Percentiles rank a stretch among this genome's conserved stretches.
These are phyloP conservation scores for Clepsis dumicolana DNA, from an alignment of 2,888 invertebrate species.

Conservation along the genomic window DNA sequence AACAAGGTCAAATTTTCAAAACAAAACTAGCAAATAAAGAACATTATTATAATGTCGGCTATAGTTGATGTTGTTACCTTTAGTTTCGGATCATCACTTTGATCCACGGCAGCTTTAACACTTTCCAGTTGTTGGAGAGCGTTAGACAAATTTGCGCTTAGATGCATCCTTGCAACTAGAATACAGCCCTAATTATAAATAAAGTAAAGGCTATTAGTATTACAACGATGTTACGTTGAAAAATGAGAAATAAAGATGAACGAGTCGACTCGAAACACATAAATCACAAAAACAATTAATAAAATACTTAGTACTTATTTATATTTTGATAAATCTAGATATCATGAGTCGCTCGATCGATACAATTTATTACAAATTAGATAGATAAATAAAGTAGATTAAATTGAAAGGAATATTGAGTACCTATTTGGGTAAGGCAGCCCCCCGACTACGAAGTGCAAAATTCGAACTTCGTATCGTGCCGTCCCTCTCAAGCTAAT, in stretches of 20 bases:
- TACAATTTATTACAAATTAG: no score
- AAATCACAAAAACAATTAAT: no score
- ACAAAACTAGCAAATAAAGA: neutral
- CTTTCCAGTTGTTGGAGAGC: constrained; percentile 95
- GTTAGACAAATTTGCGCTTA: constrained; percentile 93
- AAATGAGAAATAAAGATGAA: neutral
- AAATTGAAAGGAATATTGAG: no score
- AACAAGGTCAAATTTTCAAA: neutral
- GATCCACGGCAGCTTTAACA: constrained; percentile 94
- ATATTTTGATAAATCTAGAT: no score
- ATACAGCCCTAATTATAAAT: neutral
- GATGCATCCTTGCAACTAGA: constrained; percentile 74
- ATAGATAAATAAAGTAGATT: no score
- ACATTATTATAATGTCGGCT: neutral
- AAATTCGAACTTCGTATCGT: no score
- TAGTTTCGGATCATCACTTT: constrained; percentile 93
- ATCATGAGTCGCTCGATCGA: no score
- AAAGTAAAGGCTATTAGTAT: no score
- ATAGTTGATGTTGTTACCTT: constrained; percentile 78
- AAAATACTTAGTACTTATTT: no score
- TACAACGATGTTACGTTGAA: neutral
- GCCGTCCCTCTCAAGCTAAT: no score
- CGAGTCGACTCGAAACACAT: neutral
- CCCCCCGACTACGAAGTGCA: no score
- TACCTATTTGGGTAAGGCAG: no score